Evolutionary conservation across 2,888 invertebrate species (phyloP).

Genomic region (Athetis lepigone): DNA sequence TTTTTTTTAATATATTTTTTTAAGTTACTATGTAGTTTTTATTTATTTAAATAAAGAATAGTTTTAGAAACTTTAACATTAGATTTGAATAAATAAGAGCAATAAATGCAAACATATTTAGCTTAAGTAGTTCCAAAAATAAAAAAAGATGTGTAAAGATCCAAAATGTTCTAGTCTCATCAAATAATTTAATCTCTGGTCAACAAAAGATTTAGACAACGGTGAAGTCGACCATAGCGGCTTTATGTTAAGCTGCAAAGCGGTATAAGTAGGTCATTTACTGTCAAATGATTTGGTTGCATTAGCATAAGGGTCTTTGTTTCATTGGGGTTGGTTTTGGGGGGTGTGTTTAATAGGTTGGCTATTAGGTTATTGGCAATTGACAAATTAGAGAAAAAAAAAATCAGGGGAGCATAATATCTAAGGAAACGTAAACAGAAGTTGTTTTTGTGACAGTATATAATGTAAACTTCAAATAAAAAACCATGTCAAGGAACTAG

Average conservation of each 20-base stretch:
- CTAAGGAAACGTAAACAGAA: too few species aligned
- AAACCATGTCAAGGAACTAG: slow-evolving; percentile 33
- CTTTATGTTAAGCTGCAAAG: slow-evolving; percentile 64
- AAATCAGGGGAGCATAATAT: not conserved
- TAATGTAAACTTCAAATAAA: not conserved
- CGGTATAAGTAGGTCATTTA: slow-evolving; percentile 82
- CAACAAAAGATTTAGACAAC: slow-evolving; percentile 49
- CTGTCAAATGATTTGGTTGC: slow-evolving; percentile 75
- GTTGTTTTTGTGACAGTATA: too few species aligned
- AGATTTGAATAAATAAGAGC: not conserved
- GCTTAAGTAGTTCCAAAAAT: not conserved
- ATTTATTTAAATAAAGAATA: too few species aligned
- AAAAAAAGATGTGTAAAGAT: not conserved
- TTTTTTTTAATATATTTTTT: not conserved
- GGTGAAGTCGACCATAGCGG: slow-evolving; percentile 66
- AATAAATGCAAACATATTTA: not conserved
- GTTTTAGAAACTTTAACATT: too few species aligned
- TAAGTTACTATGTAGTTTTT: too few species aligned
- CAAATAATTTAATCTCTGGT: slow-evolving; percentile 20
- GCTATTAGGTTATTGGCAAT: slow-evolving; percentile 69
- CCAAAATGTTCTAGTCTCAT: not conserved
- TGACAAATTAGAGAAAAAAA: slow-evolving; percentile 37
- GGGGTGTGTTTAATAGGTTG: slow-evolving; percentile 72
- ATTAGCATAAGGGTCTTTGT: slow-evolving; percentile 83
- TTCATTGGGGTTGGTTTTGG: slow-evolving; percentile 71